Evolutionary conservation across 1,140 invertebrate species (phyloP).

Genomic region (Philaenus spumarius): DNA sequence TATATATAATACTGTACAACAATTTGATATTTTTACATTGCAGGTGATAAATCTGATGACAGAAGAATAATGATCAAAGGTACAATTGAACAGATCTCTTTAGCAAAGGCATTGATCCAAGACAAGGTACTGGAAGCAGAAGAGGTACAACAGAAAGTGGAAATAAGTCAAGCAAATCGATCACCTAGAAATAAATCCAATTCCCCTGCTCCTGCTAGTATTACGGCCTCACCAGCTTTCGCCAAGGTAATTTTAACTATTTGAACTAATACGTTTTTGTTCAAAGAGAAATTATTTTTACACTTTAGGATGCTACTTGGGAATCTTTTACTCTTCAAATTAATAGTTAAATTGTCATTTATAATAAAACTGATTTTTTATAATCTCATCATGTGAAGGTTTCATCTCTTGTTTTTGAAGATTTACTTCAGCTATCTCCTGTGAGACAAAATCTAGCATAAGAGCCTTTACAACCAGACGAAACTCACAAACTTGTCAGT

Average conservation of each 20-base stretch:
- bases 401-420: neutral
- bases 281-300: neutral
- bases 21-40: no score
- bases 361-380: no score
- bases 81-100: conserved; percentile 49
- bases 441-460: no score
- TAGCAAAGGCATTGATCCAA: conserved; percentile 51
- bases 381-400: neutral
- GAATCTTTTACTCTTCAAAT: neutral
- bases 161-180: conserved; percentile 43
- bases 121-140: conserved; percentile 51
- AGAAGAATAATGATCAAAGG: conserved; percentile 49
- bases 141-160: conserved; percentile 40
- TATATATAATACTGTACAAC: neutral
- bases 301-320: neutral
- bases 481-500: no score
- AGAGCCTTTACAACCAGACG: no score
- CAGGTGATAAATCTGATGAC: conserved; percentile 14
- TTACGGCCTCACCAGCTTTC: neutral
- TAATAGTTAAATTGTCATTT: neutral
- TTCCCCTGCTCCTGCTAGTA: neutral
- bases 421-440: neutral
- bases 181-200: conserved; percentile 40
- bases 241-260: neutral
- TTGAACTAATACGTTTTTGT: neutral